Evolutionary conservation across 2,797 vertebrate genomes (phyloP), one percentile per base, ranked within the genome.

Genomic region (Lerista edwardsae): DNA sequence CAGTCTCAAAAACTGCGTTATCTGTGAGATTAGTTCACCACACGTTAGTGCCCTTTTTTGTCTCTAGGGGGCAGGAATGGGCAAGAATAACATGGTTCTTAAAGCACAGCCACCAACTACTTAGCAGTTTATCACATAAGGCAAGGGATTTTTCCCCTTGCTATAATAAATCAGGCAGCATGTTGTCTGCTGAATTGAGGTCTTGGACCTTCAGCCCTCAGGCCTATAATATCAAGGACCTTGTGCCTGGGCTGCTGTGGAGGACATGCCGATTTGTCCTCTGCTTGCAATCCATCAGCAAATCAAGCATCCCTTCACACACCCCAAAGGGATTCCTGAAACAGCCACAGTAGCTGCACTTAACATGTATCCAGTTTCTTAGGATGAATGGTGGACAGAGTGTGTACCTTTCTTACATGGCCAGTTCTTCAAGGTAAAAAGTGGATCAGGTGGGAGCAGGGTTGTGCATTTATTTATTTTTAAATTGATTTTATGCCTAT

Each of bases 11-110:
- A 25, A 34, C 21, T 61, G 21, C 69, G 27, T 4, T n/a, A 12
- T 69, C 19, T 59, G 6, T 55, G 31, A 55, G 11, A 39, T 64
- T 55, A 41, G 7, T 17, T 79, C 47, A 36, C 19, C 2, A 3
- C 15, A 6, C 44, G 68, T 72, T 77, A 55, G 65, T 36, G 31
- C 79, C 68, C 59, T 74, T 83, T 69, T 34, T 25, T 73, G 36
- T 75, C 85, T 83, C 76, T n/a, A 83, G 76, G 68, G 75, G 85
- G 85, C 85, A 83, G 79, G 51, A 81, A 81, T 55, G 51, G 84
- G 84, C 47, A 85, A 80, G 62, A 39, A 80, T 39, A 85, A 67
- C 34, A 29, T 23, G 55, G 61, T 73, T 39, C 41, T 72, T n/a
- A 74, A 61, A 69, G 25, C 51, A 61, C 39, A 36, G 29, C 62